phyloP scores from a whole-genome alignment of 2,113 vertebrate species.

The Cheirogaleus medius region DNA sequence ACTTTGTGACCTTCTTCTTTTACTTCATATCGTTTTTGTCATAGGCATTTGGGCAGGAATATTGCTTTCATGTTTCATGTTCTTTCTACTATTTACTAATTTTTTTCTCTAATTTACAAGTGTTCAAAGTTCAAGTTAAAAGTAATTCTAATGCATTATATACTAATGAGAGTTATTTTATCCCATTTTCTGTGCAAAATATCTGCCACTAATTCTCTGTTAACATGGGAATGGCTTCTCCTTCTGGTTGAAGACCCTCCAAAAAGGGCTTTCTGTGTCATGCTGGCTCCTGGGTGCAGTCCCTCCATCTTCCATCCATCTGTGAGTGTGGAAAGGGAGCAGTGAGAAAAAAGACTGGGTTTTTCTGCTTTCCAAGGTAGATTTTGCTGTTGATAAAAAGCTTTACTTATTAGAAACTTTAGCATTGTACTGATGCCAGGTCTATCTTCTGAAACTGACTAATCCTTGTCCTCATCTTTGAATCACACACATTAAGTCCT shows the following conservation, averaged over 20 bases:
- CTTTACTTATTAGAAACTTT: not conserved
- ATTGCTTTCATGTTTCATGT: not conserved
- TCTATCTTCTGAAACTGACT: not conserved
- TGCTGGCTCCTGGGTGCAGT: not conserved
- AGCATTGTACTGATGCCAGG: not conserved
- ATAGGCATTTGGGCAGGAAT: not conserved
- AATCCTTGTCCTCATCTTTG: not conserved
- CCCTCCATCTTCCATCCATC: not conserved
- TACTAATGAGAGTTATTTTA: not conserved
- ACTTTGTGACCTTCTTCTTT: not conserved
- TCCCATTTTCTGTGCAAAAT: not conserved
- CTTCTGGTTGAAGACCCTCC: not conserved
- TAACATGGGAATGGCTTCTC: not conserved
- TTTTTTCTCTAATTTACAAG: not conserved
- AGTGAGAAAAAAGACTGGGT: not conserved
- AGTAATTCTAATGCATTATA: not conserved
- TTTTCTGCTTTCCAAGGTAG: not conserved
- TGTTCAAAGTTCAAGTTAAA: not conserved
- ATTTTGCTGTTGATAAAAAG: not conserved
- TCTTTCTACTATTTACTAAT: not conserved
- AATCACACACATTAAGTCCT: not conserved
- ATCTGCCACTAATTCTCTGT: not conserved
- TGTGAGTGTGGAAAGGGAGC: not conserved
- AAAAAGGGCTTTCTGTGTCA: not conserved
- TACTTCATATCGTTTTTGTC: not conserved